Percentiles rank a stretch among this genome's conserved stretches.
Conservation (phyloP, 2,113 vertebrate genomes). For the Centropus bengalensis region DNA sequence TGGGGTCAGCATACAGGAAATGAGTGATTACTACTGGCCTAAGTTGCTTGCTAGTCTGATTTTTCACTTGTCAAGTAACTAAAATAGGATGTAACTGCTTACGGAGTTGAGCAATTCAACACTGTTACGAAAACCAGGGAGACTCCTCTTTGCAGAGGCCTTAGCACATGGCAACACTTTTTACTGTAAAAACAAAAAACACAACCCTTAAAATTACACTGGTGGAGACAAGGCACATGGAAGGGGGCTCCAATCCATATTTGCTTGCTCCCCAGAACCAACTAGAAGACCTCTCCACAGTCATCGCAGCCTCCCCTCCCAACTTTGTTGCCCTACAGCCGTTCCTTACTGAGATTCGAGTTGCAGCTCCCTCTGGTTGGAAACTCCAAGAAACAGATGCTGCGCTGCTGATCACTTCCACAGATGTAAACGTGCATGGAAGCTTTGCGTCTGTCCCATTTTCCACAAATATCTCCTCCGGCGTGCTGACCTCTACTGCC, state of each 20-base stretch:
- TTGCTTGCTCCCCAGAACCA: not conserved
- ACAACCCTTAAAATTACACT: not conserved
- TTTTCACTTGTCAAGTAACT: not conserved
- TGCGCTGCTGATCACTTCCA: constrained; percentile 76
- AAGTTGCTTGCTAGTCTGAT: not conserved
- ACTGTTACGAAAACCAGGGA: not conserved
- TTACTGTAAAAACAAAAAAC: not conserved
- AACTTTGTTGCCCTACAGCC: not conserved
- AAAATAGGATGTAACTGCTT: not conserved
- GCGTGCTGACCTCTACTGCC: constrained; percentile 84
- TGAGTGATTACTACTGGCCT: not conserved
- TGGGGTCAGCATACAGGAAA: not conserved
- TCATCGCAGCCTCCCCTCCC: not conserved
- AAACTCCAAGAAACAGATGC: constrained; percentile 87
- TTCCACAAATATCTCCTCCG: constrained; percentile 83
- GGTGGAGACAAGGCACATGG: not conserved
- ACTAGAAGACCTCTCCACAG: not conserved
- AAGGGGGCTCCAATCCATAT: not conserved
- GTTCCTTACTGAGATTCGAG: constrained; percentile 73
- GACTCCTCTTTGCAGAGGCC: not conserved
- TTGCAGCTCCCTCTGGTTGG: constrained; percentile 75
- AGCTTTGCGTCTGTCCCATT: constrained; percentile 89
- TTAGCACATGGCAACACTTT: not conserved
- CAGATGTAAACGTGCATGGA: constrained; percentile 86
- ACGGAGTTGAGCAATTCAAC: not conserved